These are phyloP conservation scores for Papilio helenus DNA, from an alignment of 1,140 invertebrate genomes.

Conservation along the genomic window DNA sequence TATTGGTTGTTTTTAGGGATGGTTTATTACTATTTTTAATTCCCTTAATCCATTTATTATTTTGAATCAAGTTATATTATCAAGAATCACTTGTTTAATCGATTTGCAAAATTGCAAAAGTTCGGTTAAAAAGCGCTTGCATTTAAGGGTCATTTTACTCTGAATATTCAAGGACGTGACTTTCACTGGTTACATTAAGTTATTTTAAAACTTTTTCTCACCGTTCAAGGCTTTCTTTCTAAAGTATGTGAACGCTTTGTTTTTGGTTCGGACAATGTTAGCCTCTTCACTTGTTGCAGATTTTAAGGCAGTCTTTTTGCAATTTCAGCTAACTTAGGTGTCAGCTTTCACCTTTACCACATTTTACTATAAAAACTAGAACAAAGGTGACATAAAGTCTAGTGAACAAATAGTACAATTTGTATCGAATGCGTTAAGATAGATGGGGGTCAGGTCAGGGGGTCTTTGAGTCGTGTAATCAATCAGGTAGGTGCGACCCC, in stretches of 20 bases:
- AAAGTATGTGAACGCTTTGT: slow-evolving; percentile 40
- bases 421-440: not conserved
- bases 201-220: slow-evolving; percentile 24
- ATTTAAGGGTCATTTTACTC: slow-evolving; percentile 29
- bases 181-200: slow-evolving; percentile 19
- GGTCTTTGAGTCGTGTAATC: slow-evolving; percentile 42
- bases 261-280: slow-evolving; percentile 32
- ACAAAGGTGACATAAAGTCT: not conserved
- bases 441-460: slow-evolving; percentile 14
- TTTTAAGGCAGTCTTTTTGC: too few relatives aligned
- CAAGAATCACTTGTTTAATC: not conserved
- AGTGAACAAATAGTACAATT: slow-evolving; percentile 3
- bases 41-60: not conserved
- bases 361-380: not conserved
- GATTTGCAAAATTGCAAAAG: not conserved
- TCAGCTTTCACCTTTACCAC: too few relatives aligned
- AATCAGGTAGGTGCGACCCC: slow-evolving; percentile 42
- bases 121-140: not conserved
- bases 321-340: too few relatives aligned
- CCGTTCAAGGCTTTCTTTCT: slow-evolving; percentile 39
- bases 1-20: not conserved
- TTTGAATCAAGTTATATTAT: not conserved
- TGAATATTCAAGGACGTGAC: slow-evolving; percentile 16
- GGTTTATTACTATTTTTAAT: not conserved
- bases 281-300: too few relatives aligned